Conservation (phyloP, 2,113 vertebrate species). For the Apteryx owenii region DNA sequence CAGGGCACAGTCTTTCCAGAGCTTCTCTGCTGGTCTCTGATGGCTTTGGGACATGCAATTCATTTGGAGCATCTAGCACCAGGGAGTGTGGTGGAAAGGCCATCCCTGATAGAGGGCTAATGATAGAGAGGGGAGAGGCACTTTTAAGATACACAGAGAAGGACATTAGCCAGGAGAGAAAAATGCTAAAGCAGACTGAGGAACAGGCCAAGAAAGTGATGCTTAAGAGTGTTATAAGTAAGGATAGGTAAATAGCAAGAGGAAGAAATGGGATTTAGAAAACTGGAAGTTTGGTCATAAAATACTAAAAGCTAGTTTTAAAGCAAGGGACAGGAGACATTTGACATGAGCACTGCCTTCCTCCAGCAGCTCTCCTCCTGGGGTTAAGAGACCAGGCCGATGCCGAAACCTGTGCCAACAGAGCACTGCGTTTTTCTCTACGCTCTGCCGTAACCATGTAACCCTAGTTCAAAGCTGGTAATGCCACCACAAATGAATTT, state of each 20-base stretch:
- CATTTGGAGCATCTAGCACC: background rate
- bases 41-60: background rate
- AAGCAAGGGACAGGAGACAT: background rate
- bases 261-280: background rate
- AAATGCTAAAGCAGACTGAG: background rate
- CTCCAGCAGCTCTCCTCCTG: background rate
- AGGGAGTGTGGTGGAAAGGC: fast-evolving
- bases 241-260: background rate
- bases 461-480: background rate
- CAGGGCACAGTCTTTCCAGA: background rate
- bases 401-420: background rate
- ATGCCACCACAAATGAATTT: background rate
- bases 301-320: background rate
- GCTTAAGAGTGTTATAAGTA: background rate
- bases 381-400: background rate
- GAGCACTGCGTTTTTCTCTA: background rate
- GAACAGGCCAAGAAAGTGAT: background rate
- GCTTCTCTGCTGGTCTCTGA: background rate
- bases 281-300: background rate
- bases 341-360: background rate
- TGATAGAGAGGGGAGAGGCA: fast-evolving
- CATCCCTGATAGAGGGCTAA: background rate
- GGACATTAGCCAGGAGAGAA: background rate
- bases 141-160: background rate
- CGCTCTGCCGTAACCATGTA: background rate